Evolutionary conservation across 2,797 vertebrate genomes (phyloP).

Genomic region (Melanotaenia parkinsoni): DNA sequence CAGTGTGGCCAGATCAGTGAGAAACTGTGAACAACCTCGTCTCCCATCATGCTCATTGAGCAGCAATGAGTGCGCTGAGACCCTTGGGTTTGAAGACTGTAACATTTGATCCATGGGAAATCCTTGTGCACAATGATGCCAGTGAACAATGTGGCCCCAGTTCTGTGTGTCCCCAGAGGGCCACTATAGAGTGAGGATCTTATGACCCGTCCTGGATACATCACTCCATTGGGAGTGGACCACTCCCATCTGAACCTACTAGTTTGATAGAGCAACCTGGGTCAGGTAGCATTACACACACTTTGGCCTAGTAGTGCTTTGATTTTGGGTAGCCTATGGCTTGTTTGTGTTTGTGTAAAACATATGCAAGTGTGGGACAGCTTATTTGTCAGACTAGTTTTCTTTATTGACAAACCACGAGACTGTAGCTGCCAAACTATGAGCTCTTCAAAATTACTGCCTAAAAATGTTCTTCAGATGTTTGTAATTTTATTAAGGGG

Average conservation of each 20-base stretch:
- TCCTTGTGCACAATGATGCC: conserved; percentile 78
- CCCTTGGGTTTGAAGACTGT: conserved; percentile 77
- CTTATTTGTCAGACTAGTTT: background rate
- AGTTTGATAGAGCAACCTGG: conserved; percentile 42
- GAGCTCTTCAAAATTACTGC: background rate
- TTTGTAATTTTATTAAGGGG: background rate
- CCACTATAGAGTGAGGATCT: conserved; percentile 80
- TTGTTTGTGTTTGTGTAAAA: conserved; percentile 29
- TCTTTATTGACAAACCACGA: conserved; percentile 3
- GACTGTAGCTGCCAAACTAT: conserved; percentile 4
- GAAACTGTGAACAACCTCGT: conserved; percentile 61
- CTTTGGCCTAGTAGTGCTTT: conserved; percentile 21
- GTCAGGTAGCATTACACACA: conserved; percentile 56
- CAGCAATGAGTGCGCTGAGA: conserved; percentile 73
- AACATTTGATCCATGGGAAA: conserved; percentile 86
- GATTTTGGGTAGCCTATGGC: conserved; percentile 24
- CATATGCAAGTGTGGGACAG: background rate
- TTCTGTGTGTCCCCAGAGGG: conserved; percentile 81
- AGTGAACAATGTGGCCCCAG: conserved; percentile 83
- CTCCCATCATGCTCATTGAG: conserved; percentile 71
- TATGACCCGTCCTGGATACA: conserved; percentile 85
- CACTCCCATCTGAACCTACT: conserved; percentile 67
- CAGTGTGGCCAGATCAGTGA: conserved; percentile 57
- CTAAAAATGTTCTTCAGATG: background rate
- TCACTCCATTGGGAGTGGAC: conserved; percentile 65